Conservation (phyloP, 2,797 vertebrate species). For the Lophius americanus region DNA sequence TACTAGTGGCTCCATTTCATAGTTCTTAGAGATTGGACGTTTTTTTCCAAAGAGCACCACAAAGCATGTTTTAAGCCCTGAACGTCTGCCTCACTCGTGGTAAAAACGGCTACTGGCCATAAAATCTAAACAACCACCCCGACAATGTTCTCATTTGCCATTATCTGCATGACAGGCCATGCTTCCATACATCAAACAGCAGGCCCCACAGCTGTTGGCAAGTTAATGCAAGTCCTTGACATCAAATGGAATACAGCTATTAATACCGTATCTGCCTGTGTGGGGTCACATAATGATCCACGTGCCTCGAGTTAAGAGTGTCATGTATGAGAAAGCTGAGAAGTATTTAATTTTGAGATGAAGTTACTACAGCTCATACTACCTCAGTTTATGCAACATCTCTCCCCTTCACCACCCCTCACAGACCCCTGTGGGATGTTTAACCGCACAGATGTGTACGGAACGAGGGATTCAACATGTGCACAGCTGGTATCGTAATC, state of each 20-base stretch:
- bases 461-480: slow-evolving; percentile 9
- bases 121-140: slow-evolving; percentile 56
- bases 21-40: slow-evolving; percentile 25
- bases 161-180: slow-evolving; percentile 48
- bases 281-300: slow-evolving; percentile 62
- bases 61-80: slow-evolving; percentile 28
- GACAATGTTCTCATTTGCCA: slow-evolving; percentile 52
- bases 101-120: slow-evolving; percentile 39
- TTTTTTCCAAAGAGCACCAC: slow-evolving; percentile 28
- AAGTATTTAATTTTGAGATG: slow-evolving; percentile 49
- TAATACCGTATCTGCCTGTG: slow-evolving; percentile 66
- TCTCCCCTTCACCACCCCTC: neutral
- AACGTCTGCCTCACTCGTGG: slow-evolving; percentile 47
- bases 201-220: slow-evolving; percentile 53
- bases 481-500: slow-evolving; percentile 9
- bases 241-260: slow-evolving; percentile 68
- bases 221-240: slow-evolving; percentile 68
- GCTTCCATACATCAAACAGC: slow-evolving; percentile 66
- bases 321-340: slow-evolving; percentile 39
- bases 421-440: slow-evolving; percentile 20
- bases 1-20: slow-evolving; percentile 13
- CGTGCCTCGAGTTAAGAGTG: slow-evolving; percentile 46
- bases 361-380: slow-evolving; percentile 27
- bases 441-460: slow-evolving; percentile 28
- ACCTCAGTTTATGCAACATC: slow-evolving; percentile 10